Base-by-base conservation (phyloP, 2,888 invertebrate species). In the Syritta pipiens region DNA sequence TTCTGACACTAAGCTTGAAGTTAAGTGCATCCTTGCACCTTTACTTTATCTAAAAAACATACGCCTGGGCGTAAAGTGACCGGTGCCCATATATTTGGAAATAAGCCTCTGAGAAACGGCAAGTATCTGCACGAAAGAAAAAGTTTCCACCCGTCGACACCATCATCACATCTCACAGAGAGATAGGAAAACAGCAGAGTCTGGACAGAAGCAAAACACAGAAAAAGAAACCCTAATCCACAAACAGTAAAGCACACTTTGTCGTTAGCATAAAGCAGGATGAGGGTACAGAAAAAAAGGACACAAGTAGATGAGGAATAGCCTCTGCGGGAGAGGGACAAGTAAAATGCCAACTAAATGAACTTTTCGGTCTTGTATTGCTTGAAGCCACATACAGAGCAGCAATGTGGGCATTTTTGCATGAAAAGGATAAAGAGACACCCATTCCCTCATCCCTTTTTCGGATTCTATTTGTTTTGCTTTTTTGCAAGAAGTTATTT, bases 191-290 rank as follows among this genome's bases (percentile, higher is more conserved):
- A 75, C 19, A 30, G 7, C 46, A 57, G 35, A 14, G 51, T 69
- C 42, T 35, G 55, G 63, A 57, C 62, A 49, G 51, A 65, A 59
- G 57, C 37, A 63, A 57, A 44, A 40, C 6, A 22, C 32, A 63
- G 24, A 57, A 48, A 32, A 24, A 10, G 10, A 40, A 40, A 6
- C 63, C 51, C 19, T 63, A 69, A 71, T 76, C 71, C 63, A 24
- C 57, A 77, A 63, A 71, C 51, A 65, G 63, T 57, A 69, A 62
- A 63, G 46, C 40, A 63, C 65, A 77, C 71, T 77, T 71, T 71
- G 76, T 72, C 63, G 76, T 59, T 65, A 72, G 51, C 26, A 77
- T 65, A 72, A 63, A 55, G 46, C 42, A 59, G 51, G 37, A 63
- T 63, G 51, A 62, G 24, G 53, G 48, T 30, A 57, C 35, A 28